Evolutionary conservation across 2,888 invertebrate genomes (phyloP).

Genomic region (Cartodere bifasciata): DNA sequence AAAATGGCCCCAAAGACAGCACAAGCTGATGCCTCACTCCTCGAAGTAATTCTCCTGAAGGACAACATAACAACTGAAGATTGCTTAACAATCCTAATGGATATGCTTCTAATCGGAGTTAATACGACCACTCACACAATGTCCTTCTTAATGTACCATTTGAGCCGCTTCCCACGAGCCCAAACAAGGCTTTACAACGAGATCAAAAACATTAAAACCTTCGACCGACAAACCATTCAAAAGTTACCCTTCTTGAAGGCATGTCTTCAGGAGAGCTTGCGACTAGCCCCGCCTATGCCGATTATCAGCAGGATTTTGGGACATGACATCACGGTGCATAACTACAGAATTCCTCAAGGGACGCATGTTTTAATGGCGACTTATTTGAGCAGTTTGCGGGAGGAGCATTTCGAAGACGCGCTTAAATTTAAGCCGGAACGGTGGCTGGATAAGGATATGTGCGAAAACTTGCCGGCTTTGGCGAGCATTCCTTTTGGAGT

Average conservation of each 20-base stretch:
- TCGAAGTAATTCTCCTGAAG: conserved; percentile 43
- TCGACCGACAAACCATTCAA: conserved; percentile 23
- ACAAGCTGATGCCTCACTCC: conserved; percentile 28
- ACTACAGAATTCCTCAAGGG: conserved; percentile 41
- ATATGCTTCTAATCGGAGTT: conserved; percentile 52
- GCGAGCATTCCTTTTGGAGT: conserved; percentile 52
- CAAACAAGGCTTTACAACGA: conserved; percentile 53
- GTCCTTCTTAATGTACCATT: conserved; percentile 50
- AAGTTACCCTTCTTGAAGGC: conserved; percentile 46
- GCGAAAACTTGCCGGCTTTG: conserved; percentile 36
- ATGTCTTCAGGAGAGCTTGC: conserved; percentile 49
- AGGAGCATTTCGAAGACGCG: conserved; percentile 53
- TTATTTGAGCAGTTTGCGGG: conserved; percentile 45
- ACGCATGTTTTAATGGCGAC: conserved; percentile 54
- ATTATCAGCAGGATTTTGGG: conserved; percentile 46
- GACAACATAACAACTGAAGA: conserved; percentile 47
- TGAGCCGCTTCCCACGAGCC: conserved; percentile 50
- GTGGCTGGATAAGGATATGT: conserved; percentile 39
- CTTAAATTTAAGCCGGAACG: conserved; percentile 48
- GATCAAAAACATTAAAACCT: conserved; percentile 27
- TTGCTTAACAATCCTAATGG: conserved; percentile 48
- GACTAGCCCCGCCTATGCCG: conserved; percentile 53
- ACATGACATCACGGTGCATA: conserved; percentile 46
- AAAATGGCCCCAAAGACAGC: conserved; percentile 8
- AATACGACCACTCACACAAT: conserved; percentile 50